Conservation (phyloP, 2,888 invertebrate genomes). For the Harpagoxenus sublaevis region DNA sequence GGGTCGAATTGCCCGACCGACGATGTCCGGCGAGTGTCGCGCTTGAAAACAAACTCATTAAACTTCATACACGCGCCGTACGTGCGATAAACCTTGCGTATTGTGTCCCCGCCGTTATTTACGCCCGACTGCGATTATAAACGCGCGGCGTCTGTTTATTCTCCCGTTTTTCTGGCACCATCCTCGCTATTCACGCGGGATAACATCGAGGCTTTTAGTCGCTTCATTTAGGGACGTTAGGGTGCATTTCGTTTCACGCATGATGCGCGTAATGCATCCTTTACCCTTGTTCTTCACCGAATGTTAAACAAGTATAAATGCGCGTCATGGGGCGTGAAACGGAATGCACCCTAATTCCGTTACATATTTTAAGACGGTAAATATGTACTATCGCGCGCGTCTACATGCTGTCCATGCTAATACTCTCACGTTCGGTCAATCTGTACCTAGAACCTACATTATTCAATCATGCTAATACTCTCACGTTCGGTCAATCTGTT, state of each 20-base stretch:
- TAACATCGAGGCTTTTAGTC: neutral
- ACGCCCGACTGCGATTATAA: slow-evolving; percentile 37
- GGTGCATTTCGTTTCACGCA: too few species aligned
- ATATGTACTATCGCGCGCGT: neutral
- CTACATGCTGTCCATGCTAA: neutral
- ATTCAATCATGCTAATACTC: neutral
- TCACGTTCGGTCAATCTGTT: neutral
- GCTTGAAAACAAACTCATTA: slow-evolving; percentile 53
- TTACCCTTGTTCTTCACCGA: too few species aligned
- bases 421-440: neutral
- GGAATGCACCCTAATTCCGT: too few species aligned
- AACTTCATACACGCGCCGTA: neutral
- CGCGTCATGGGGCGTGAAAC: too few species aligned
- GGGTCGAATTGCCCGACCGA: neutral
- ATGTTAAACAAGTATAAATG: too few species aligned
- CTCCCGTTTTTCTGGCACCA: neutral
- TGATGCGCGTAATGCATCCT: too few species aligned
- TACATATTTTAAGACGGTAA: neutral
- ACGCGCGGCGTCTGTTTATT: slow-evolving; percentile 11
- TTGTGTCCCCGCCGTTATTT: slow-evolving; percentile 35
- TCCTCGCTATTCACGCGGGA: neutral
- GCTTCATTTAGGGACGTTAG: neutral
- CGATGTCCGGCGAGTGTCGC: neutral
- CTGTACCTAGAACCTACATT: neutral
- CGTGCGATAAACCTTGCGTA: slow-evolving; percentile 34